Conservation (phyloP, 2,888 invertebrate species). For the Dinocampus coccinellae region DNA sequence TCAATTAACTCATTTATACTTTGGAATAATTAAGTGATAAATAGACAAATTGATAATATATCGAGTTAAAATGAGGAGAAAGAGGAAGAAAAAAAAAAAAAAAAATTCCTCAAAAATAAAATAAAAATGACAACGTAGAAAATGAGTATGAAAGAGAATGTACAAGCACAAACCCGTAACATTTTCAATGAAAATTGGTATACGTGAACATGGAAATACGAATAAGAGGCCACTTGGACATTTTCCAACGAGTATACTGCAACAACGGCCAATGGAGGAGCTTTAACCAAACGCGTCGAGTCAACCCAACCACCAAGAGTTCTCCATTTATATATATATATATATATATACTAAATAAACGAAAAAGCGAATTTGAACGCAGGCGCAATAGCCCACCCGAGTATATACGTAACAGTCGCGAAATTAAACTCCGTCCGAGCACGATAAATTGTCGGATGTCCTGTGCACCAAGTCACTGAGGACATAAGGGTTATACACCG, state of each 20-base stretch:
- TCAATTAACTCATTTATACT: too few species aligned
- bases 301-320: not conserved
- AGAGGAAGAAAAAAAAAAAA: too few species aligned
- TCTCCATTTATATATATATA: slow-evolving; percentile 1
- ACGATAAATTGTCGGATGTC: slow-evolving; percentile 58
- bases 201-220: slow-evolving; percentile 17
- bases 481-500: slow-evolving; percentile 43
- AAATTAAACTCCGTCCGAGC: slow-evolving; percentile 56
- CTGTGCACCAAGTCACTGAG: slow-evolving; percentile 49
- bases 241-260: not conserved
- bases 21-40: too few species aligned
- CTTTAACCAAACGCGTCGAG: slow-evolving; percentile 3
- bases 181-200: slow-evolving; percentile 27
- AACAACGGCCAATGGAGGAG: slow-evolving; percentile 5
- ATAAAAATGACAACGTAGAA: too few species aligned
- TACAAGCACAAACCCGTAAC: slow-evolving; percentile 4
- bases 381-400: slow-evolving; percentile 11
- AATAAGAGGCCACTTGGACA: slow-evolving; percentile 22
- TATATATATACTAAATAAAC: slow-evolving; percentile 19
- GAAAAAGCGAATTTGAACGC: slow-evolving; percentile 20
- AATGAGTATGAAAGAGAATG: too few species aligned
- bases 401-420: slow-evolving; percentile 49
- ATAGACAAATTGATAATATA: too few species aligned
- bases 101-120: too few species aligned
- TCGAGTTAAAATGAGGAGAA: too few species aligned